A percentile compares a stretch with the other conserved stretches of the same genome.
phyloP scores from a whole-genome alignment of 1,140 invertebrate genomes.

The Eufriesea mexicana region DNA sequence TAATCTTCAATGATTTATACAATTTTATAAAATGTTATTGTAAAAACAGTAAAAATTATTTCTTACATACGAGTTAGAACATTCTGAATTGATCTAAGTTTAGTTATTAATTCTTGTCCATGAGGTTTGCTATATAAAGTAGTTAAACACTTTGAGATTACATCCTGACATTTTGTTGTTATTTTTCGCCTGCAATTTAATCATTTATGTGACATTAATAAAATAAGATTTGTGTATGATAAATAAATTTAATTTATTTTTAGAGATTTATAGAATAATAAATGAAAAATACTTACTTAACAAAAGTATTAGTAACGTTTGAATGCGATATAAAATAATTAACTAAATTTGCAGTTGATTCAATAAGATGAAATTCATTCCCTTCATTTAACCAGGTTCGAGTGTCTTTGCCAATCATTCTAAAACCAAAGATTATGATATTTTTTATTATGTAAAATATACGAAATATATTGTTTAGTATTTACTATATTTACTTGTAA shows the following conservation, averaged over 20 bases:
- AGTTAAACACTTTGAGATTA: conserved; percentile 86
- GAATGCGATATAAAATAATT: conserved; percentile 84
- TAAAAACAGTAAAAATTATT: not conserved
- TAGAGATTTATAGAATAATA: not conserved
- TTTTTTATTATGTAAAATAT: not conserved
- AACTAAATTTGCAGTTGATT: conserved; percentile 86
- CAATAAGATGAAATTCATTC: conserved; percentile 89
- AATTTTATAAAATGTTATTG: conserved; percentile 28
- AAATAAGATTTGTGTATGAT: conserved; percentile 34
- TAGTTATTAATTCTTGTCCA: conserved; percentile 82
- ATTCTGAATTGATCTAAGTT: conserved; percentile 83
- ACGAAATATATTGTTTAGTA: not conserved
- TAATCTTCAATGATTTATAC: conserved; percentile 17
- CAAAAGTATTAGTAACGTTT: conserved; percentile 81
- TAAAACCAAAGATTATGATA: conserved; percentile 68
- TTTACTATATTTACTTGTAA: conserved; percentile 85
- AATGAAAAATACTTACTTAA: conserved; percentile 79
- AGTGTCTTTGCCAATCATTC: conserved; percentile 89
- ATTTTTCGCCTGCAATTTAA: conserved; percentile 82
- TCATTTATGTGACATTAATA: conserved; percentile 20
- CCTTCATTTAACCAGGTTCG: conserved; percentile 89
- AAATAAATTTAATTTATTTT: not conserved
- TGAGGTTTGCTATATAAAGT: conserved; percentile 87
- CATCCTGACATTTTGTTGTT: conserved; percentile 86
- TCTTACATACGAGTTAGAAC: conserved; percentile 79